These are phyloP conservation scores for Acanthosepion esculentum DNA, from an alignment of 2,888 invertebrate genomes.

Conservation along the genomic window DNA sequence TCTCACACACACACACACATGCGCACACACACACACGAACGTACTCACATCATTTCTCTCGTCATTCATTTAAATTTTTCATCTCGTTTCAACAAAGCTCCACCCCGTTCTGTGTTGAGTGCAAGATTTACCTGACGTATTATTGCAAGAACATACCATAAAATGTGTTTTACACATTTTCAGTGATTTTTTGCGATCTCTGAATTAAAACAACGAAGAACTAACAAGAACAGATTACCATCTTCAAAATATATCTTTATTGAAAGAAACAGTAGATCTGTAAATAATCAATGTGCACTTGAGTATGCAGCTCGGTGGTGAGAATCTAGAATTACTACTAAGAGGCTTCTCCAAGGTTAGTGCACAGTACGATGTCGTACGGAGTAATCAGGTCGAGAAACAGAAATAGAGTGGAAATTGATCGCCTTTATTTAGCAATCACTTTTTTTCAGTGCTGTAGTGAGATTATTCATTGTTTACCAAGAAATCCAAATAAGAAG, in stretches of 20 bases:
- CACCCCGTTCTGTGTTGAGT: not conserved
- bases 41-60: not conserved
- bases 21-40: no score
- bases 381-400: not conserved
- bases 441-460: not conserved
- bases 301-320: not conserved
- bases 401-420: not conserved
- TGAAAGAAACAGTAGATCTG: not conserved
- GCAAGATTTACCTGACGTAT: not conserved
- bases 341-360: not conserved
- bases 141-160: not conserved
- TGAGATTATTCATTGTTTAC: not conserved
- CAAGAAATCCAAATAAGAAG: not conserved
- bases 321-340: not conserved
- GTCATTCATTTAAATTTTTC: not conserved
- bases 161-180: not conserved
- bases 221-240: not conserved
- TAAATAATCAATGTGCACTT: not conserved
- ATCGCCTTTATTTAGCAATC: not conserved
- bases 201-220: not conserved
- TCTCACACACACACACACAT: not conserved
- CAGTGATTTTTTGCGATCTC: not conserved
- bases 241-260: not conserved
- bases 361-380: not conserved
- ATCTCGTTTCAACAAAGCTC: not conserved